Evolutionary conservation across 2,113 vertebrate genomes (phyloP).

Genomic region (Epinephelus fuscoguttatus): DNA sequence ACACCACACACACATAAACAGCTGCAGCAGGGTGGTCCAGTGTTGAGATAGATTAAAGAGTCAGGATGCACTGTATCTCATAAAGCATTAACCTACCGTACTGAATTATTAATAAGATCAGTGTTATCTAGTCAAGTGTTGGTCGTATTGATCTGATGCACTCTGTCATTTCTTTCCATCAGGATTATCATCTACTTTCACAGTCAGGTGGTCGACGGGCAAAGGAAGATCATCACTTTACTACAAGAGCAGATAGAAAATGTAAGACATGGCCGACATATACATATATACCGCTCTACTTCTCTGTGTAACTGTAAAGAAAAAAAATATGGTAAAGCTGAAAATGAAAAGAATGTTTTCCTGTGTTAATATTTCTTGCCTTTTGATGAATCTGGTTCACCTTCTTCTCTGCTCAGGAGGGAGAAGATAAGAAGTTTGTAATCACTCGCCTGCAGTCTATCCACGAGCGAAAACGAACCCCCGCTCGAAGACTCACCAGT

Average conservation of each 20-base stretch:
- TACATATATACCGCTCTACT: background rate
- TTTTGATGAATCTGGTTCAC: background rate
- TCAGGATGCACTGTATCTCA: background rate
- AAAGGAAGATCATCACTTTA: slow-evolving; percentile 88
- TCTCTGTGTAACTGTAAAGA: background rate
- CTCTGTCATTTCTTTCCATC: slow-evolving; percentile 37
- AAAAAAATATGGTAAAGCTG: too few relatives aligned
- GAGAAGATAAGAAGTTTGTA: slow-evolving; percentile 92
- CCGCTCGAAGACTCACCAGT: slow-evolving; percentile 46
- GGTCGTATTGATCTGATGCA: background rate
- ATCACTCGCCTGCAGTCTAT: slow-evolving; percentile 88
- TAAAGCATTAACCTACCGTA: background rate
- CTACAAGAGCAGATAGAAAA: slow-evolving; percentile 93
- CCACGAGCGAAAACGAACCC: slow-evolving; percentile 77
- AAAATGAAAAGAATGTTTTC: background rate
- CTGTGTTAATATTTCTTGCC: background rate
- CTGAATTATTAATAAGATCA: background rate
- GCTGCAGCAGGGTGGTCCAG: background rate
- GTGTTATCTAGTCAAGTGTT: background rate
- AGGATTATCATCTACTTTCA: slow-evolving; percentile 93
- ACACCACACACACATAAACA: too few relatives aligned
- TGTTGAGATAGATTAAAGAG: background rate
- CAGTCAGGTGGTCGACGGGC: slow-evolving; percentile 92
- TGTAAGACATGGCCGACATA: slow-evolving; percentile 71
- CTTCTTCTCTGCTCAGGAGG: slow-evolving; percentile 84